Evolutionary conservation across 2,888 invertebrate species (phyloP).

Genomic region (Alcis repandata): DNA sequence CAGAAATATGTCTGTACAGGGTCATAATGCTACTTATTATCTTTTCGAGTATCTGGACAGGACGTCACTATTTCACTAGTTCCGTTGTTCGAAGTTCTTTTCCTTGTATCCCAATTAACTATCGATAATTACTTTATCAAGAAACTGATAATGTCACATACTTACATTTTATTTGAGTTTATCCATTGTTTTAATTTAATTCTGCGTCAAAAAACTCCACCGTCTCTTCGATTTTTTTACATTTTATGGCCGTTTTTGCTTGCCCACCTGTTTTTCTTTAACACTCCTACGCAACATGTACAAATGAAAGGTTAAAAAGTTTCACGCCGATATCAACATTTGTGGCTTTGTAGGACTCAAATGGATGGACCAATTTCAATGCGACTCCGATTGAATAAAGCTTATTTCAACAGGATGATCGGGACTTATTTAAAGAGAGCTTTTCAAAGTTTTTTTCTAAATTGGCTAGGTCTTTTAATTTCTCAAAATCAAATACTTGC

Average conservation of each 20-base stretch:
- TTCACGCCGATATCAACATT: no score
- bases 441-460: neutral
- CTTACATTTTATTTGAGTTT: neutral
- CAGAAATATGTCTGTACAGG: conserved; percentile 1
- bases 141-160: neutral
- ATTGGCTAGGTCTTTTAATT: no score
- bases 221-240: neutral
- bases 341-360: no score
- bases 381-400: neutral
- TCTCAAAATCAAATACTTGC: no score
- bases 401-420: no score
- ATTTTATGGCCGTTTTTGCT: neutral
- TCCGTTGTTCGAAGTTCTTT: no score
- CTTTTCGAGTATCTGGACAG: conserved; percentile 2
- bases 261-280: neutral
- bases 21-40: conserved; percentile 4
- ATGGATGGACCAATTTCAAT: no score
- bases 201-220: no score
- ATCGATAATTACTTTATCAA: conserved; percentile 8
- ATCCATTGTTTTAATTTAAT: neutral
- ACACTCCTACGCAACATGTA: no score
- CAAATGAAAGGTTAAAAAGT: no score
- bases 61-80: no score
- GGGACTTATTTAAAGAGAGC: no score
- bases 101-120: conserved; percentile 4